These are phyloP conservation scores for Nasonia giraulti DNA, from an alignment of 1,140 invertebrate genomes.

Conservation along the genomic window DNA sequence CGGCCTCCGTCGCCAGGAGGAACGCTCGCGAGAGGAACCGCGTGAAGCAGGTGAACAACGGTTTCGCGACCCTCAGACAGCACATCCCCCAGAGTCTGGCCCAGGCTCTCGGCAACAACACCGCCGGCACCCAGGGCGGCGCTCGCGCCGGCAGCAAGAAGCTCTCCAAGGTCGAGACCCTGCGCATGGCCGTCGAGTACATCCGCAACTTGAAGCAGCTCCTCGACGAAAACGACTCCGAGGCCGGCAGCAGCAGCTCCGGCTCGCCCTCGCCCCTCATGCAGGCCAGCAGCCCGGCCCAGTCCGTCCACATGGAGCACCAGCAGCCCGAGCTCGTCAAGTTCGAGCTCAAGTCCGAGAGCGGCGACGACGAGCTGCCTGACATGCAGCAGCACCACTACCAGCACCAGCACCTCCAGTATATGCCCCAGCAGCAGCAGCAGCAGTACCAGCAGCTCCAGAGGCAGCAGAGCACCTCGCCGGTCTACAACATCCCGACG, in stretches of 20 bases:
- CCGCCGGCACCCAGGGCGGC: conserved; percentile 75
- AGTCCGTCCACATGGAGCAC: conserved; percentile 12
- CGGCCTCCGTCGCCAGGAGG: conserved; percentile 90
- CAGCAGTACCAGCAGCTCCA: conserved; percentile 58
- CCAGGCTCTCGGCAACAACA: conserved; percentile 76
- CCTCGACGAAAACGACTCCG: conserved; percentile 82
- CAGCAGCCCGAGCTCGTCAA: conserved; percentile 39
- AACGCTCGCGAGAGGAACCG: conserved; percentile 95
- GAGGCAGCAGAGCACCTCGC: conserved; percentile 62
- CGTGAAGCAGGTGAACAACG: conserved; percentile 96
- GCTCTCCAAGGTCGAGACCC: conserved; percentile 95
- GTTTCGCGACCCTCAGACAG: conserved; percentile 90
- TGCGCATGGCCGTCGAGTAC: conserved; percentile 95
- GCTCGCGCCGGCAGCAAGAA: conserved; percentile 84
- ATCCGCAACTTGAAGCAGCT: conserved; percentile 91
- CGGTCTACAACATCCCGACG: conserved; percentile 69
- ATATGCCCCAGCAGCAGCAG: conserved; percentile 50
- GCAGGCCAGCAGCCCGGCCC: conserved; percentile 1
- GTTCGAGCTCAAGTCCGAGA: conserved; percentile 50
- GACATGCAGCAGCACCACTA: conserved; percentile 54
- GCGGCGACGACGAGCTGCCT: conserved; percentile 54
- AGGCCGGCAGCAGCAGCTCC: conserved; percentile 53
- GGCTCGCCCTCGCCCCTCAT: conserved; percentile 31
- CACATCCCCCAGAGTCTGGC: conserved; percentile 88
- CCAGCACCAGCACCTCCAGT: conserved; percentile 66